Evolutionary conservation across 2,888 invertebrate species (phyloP).

Genomic region (Liposcelis brunnea): DNA sequence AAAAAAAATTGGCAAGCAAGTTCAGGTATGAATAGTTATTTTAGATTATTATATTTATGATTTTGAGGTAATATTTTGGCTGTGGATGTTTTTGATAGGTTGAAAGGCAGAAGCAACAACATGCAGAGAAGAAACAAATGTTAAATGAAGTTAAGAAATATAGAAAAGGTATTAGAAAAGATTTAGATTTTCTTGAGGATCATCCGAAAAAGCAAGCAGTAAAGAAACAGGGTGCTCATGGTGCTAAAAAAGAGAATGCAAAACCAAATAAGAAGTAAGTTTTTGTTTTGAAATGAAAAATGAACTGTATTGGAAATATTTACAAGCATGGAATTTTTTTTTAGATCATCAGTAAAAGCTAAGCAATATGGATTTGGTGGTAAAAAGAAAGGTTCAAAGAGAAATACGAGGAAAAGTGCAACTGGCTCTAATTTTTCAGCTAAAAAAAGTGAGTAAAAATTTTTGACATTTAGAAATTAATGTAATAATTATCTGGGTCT

Average conservation of each 20-base stretch:
- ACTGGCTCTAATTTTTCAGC: conserved; percentile 39
- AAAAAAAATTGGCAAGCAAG: conserved; percentile 81
- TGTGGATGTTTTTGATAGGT: no score
- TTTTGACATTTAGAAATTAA: neutral
- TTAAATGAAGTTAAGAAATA: conserved; percentile 86
- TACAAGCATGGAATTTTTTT: conserved; percentile 9
- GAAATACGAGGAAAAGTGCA: conserved; percentile 68
- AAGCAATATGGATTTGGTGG: conserved; percentile 84
- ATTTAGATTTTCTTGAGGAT: conserved; percentile 65
- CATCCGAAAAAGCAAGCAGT: conserved; percentile 27
- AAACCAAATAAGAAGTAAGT: conserved; percentile 18
- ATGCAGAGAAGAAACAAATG: conserved; percentile 81
- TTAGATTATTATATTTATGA: no score
- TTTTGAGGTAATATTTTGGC: no score
- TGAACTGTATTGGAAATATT: conserved; percentile 17
- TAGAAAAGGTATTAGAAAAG: conserved; percentile 63
- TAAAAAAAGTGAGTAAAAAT: conserved; percentile 16
- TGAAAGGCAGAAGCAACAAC: conserved; percentile 67
- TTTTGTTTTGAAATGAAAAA: conserved; percentile 12
- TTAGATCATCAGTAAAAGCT: conserved; percentile 24
- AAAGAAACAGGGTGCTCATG: conserved; percentile 20
- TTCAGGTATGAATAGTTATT: no score
- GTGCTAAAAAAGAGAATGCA: conserved; percentile 13
- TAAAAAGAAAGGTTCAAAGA: conserved; percentile 77
- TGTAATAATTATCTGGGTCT: neutral